A percentile compares a stretch with the other conserved stretches of the same genome.
These are phyloP conservation scores for Ceratotherium simum DNA, from an alignment of 2,113 vertebrate genomes.

Conservation along the genomic window DNA sequence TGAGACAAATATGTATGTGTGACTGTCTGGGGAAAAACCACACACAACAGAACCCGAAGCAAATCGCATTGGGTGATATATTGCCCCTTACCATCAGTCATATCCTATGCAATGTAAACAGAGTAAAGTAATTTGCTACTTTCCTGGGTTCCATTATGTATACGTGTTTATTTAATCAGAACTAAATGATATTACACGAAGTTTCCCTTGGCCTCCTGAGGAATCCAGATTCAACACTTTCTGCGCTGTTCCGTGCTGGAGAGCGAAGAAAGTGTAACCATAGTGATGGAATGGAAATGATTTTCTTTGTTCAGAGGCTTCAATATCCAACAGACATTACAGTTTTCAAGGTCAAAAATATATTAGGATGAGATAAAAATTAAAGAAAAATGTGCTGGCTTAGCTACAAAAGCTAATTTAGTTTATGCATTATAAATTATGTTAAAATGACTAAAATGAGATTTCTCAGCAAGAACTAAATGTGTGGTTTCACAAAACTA, in stretches of 20 bases:
- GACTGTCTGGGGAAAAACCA: slow-evolving; percentile 61
- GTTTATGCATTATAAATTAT: slow-evolving; percentile 89
- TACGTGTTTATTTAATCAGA: slow-evolving; percentile 87
- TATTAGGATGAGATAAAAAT: slow-evolving; percentile 89
- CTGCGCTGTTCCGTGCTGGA: slow-evolving; percentile 78
- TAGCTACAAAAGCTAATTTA: slow-evolving; percentile 89
- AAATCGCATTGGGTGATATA: background rate
- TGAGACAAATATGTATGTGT: background rate
- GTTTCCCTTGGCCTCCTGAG: slow-evolving; percentile 86
- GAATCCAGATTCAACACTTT: slow-evolving; percentile 87
- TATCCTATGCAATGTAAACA: slow-evolving; percentile 67
- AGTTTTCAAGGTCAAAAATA: slow-evolving; percentile 91
- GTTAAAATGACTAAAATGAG: slow-evolving; percentile 89
- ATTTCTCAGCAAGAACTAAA: slow-evolving; percentile 90
- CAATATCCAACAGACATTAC: slow-evolving; percentile 89
- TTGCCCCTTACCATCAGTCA: slow-evolving; percentile 63
- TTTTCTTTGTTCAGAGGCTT: slow-evolving; percentile 90
- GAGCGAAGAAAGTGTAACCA: slow-evolving; percentile 91
- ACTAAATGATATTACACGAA: slow-evolving; percentile 87
- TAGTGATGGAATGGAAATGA: slow-evolving; percentile 92
- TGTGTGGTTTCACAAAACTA: slow-evolving; percentile 88
- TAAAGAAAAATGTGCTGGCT: slow-evolving; percentile 89
- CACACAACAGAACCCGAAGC: slow-evolving; percentile 61
- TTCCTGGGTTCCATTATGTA: slow-evolving; percentile 78
- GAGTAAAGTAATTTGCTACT: slow-evolving; percentile 74